Base-by-base conservation (phyloP, 2,113 vertebrate species). In the Glareola pratincola region DNA sequence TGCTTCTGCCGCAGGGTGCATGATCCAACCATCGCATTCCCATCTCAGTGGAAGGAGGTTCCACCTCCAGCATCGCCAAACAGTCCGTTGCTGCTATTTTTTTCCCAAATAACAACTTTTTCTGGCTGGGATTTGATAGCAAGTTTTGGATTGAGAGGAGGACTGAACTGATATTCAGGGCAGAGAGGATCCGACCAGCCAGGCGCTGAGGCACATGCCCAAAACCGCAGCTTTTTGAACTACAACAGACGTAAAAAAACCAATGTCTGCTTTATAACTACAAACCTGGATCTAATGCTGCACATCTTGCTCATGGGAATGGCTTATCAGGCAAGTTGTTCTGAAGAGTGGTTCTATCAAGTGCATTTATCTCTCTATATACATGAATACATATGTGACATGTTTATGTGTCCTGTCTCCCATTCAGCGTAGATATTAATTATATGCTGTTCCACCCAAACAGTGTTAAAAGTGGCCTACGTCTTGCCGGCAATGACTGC, bases 401-500 rank as follows among this genome's bases (percentile, higher is more conserved):
- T 39, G 56, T 85, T 78, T 82, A 64, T 37, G 36, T 54, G 3
- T 51, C 56, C 71, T 34, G 64, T 66, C 71, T 94, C 53, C 62
- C 22, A 15, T 50, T 68, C 64, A 23, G 26, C 30, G 24, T 3
- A 67, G 59, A 5, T 39, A 88, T 56, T 39, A 60, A 54, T 51
- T 75, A 36, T 9, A 15, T 0, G 24, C 47, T 63, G 48, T 73
- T 66, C 76, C 68, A 74, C 41, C n/a, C 45, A 54, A 73, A 60
- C 62, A 59, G 23, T 10, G 43, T 32, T 71, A 20, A 17, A 86
- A 84, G 54, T 8, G 48, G 17, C 39, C 47, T 23, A 0, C 2
- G 22, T 34, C 21, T 74, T 2, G 0, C 23, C 37, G 26, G 21
- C 1, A 1, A 26, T 34, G 45, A 27, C 50, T 30, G 19, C 34